Evolutionary conservation across 1,140 invertebrate species (phyloP), one percentile per base, ranked within the genome.

Genomic region (Conus ventricosus): DNA sequence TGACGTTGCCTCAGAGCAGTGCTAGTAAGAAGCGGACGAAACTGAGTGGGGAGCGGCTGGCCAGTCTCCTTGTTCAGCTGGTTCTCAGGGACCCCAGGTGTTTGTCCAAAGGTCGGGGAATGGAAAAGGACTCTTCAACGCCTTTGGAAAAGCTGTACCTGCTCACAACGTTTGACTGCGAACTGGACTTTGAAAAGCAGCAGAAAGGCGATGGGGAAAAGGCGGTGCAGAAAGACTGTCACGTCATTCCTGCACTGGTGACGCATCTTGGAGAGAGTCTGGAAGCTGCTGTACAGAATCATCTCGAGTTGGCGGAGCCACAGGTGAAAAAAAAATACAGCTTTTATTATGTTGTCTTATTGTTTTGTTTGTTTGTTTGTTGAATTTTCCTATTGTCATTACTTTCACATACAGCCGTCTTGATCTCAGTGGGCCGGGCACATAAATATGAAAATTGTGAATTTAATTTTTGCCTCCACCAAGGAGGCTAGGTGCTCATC

Each of bases 91-190:
- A 89, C 67, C 89, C 88, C 5, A 84, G 11, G 51, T 23, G 17
- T 4, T 39, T 63, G 23, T 51, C 57, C 4, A 27, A 25, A 25
- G 55, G 23, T 11, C 13, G 25, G 17, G 25, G 23, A 27, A 1
- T 8, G 55, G 17, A 25, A 17, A 71, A 23, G 13, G 51, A 71
- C 8, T 76, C 88, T 51, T 13, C n/a, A 23, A 89, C 89, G 39
- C 55, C 89, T 54, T 76, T 91, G 67, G 91, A 92, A 85, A 88
- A 82, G 8, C 57, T 88, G 20, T 91, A 90, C 88, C 81, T 92
- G 23, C 78, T 89, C 60, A 88, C 85, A 11, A 89, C 89, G 20
- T 87, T 89, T 54, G 88, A 90, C 71, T 90, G 86, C 27, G 55
- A 85, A 27, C 27, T 88, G 54, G 82, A 80, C 53, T 81, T 88